Percentiles rank a stretch among this genome's conserved stretches.
phyloP scores from a whole-genome alignment of 2,888 invertebrate genomes.

The Antheraea yamamai region DNA sequence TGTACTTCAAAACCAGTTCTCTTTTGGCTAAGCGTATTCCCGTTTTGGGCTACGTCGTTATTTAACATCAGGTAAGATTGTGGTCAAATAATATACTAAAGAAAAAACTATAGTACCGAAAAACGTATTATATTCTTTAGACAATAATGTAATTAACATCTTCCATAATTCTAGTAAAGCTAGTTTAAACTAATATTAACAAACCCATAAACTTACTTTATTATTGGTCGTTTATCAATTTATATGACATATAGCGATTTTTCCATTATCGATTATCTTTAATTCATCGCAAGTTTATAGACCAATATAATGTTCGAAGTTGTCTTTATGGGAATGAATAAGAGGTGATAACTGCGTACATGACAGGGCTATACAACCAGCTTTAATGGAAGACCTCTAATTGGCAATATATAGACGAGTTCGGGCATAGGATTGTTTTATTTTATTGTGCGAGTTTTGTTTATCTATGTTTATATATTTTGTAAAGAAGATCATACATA shows the following conservation, averaged over 20 bases:
- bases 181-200: slow-evolving; percentile 2
- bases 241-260: slow-evolving; percentile 21
- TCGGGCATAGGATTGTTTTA: background rate
- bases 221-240: background rate
- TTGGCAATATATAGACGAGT: background rate
- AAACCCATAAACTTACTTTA: background rate
- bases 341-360: slow-evolving; percentile 25
- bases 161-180: background rate
- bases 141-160: background rate
- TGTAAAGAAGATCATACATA: background rate
- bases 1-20: too few species aligned
- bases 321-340: slow-evolving; percentile 39
- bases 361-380: background rate
- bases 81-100: too few species aligned
- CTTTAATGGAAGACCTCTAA: background rate
- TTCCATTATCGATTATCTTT: slow-evolving; percentile 41
- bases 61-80: too few species aligned
- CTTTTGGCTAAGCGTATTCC: too few species aligned
- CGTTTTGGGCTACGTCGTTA: too few species aligned
- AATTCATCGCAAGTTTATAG: slow-evolving; percentile 50
- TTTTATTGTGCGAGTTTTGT: background rate
- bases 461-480: background rate
- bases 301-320: slow-evolving; percentile 39
- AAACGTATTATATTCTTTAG: too few species aligned
- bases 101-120: too few species aligned